phyloP scores from a whole-genome alignment of 2,797 vertebrate species.

The Acanthornis magna region DNA sequence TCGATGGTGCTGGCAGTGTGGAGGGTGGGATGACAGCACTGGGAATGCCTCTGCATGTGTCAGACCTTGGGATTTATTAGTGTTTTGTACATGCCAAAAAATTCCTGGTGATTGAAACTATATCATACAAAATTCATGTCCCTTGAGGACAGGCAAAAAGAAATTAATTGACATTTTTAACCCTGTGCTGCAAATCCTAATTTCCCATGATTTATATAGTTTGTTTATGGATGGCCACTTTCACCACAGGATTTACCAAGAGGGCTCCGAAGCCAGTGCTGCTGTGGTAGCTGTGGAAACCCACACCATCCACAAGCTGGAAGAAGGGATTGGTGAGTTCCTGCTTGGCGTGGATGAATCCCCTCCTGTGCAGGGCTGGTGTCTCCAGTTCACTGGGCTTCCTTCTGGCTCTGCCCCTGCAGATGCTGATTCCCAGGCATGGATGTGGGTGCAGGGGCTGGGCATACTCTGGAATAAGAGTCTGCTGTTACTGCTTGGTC shows the following conservation, averaged over 20 bases:
- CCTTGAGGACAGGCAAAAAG: not conserved
- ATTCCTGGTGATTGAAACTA: not conserved
- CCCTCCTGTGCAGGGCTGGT: not conserved
- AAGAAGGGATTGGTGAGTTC: conserved; percentile 80
- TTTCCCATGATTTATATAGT: conserved; percentile 4
- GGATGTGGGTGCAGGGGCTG: conserved; percentile 51
- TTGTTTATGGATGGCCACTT: conserved; percentile 56
- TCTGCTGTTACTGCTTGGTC: conserved; percentile 44
- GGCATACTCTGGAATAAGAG: conserved; percentile 28
- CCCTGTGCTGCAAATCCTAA: not conserved
- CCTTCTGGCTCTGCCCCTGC: conserved; percentile 35
- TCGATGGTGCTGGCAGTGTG: not conserved
- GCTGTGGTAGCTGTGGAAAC: conserved; percentile 87
- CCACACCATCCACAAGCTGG: conserved; percentile 82
- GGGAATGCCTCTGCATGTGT: not conserved
- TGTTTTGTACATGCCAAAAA: not conserved
- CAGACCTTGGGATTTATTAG: not conserved
- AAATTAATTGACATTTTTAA: not conserved
- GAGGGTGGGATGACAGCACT: not conserved
- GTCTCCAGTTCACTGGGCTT: not conserved
- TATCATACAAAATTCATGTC: not conserved
- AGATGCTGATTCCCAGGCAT: conserved; percentile 23
- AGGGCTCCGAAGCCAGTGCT: conserved; percentile 78
- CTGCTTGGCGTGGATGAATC: not conserved
- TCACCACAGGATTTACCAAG: conserved; percentile 82